Evolutionary conservation across 2,797 vertebrate species (phyloP).

Genomic region (Notolabrus celidotus): DNA sequence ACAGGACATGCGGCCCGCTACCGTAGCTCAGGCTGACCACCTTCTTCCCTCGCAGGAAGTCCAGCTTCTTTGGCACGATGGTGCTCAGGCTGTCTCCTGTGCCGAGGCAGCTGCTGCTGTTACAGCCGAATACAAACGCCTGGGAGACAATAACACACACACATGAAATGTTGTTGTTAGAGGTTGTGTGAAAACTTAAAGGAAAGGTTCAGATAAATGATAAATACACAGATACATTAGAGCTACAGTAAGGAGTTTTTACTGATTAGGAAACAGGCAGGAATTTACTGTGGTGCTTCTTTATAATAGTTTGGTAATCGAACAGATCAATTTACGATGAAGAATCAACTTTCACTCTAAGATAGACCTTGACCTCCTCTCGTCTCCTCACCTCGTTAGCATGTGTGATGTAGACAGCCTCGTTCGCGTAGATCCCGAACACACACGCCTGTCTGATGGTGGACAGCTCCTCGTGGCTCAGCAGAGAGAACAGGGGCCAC

Average conservation of each 20-base stretch:
- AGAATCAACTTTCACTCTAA: no score
- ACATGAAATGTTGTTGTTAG: no score
- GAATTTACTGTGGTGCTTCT: no score
- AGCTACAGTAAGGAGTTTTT: no score
- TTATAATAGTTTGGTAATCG: no score
- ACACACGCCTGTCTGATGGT: constrained; percentile 93
- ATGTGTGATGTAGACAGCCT: constrained; percentile 92
- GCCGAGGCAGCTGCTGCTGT: constrained; percentile 94
- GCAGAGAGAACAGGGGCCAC: constrained; percentile 94
- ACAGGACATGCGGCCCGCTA: constrained; percentile 93
- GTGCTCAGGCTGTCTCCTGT: constrained; percentile 94
- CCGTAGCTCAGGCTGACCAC: constrained; percentile 93
- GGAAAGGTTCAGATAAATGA: background rate
- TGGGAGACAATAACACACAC: constrained; percentile 51
- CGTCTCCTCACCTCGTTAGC: constrained; percentile 93
- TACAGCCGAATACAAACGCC: constrained; percentile 93
- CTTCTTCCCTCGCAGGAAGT: constrained; percentile 91
- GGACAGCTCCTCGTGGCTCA: constrained; percentile 87
- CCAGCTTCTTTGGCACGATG: constrained; percentile 92
- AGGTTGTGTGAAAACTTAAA: background rate
- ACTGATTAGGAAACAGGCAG: no score
- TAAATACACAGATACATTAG: no score
- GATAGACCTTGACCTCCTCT: no score
- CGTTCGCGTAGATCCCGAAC: constrained; percentile 92
- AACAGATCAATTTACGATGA: no score